These are phyloP conservation scores for Sapajus apella DNA, from an alignment of 2,113 vertebrate species.

Conservation along the genomic window DNA sequence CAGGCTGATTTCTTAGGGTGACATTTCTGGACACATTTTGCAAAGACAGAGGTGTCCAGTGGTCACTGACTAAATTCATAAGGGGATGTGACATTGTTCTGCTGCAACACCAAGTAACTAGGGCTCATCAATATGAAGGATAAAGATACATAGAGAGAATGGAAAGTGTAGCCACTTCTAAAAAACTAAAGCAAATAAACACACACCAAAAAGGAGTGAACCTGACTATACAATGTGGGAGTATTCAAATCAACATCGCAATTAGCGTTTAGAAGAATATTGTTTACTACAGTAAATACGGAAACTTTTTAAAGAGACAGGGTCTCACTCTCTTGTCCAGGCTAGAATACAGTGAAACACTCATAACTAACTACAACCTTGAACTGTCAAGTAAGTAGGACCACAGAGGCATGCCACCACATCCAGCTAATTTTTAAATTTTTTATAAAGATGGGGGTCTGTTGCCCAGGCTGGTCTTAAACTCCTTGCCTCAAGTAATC, in stretches of 20 bases:
- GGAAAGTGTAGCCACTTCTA: background rate
- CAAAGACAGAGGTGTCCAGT: background rate
- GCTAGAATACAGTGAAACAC: too few species aligned
- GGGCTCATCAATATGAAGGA: background rate
- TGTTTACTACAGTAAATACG: background rate
- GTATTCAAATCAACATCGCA: slow-evolving; percentile 13
- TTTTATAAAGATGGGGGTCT: too few species aligned
- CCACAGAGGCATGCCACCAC: too few species aligned
- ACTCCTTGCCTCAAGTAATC: too few species aligned
- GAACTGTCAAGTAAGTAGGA: too few species aligned
- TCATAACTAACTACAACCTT: too few species aligned
- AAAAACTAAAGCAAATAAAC: slow-evolving; percentile 4
- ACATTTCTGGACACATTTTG: slow-evolving; percentile 15
- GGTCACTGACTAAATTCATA: background rate
- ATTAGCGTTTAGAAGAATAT: slow-evolving; percentile 1
- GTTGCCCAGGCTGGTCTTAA: too few species aligned
- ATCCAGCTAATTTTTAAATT: too few species aligned
- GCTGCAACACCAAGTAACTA: background rate
- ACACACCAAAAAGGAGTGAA: slow-evolving; percentile 8
- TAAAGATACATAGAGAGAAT: background rate
- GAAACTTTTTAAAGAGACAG: background rate
- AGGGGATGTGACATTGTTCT: background rate
- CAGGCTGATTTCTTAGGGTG: background rate
- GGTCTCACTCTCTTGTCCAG: too few species aligned
- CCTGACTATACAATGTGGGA: background rate